Evolutionary conservation across 2,113 vertebrate genomes (phyloP).

Genomic region (Typhlomys cinereus): DNA sequence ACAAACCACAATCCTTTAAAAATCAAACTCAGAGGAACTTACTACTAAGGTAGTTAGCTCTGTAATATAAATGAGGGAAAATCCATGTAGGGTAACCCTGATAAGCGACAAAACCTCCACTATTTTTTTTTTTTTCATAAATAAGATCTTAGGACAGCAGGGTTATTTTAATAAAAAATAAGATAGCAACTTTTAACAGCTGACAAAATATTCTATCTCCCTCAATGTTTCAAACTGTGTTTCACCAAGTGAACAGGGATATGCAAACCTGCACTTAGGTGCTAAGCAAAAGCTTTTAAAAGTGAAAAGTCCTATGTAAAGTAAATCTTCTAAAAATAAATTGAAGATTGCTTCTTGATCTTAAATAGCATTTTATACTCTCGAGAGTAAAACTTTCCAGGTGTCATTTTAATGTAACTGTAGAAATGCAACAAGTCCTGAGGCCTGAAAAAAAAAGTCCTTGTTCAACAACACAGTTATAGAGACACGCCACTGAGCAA

Average conservation of each 20-base stretch:
- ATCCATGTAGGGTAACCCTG: neutral
- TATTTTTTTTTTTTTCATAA: conserved; percentile 23
- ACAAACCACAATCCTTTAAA: neutral
- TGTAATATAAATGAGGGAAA: neutral
- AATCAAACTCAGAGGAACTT: neutral
- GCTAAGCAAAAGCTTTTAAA: neutral
- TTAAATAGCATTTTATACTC: neutral
- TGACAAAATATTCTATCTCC: neutral
- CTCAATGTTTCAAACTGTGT: neutral
- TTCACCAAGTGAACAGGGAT: neutral
- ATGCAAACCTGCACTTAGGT: neutral
- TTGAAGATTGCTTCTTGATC: neutral
- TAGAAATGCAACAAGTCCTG: conserved; percentile 21
- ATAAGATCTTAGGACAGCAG: neutral
- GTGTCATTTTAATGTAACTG: conserved; percentile 1
- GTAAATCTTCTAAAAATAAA: conserved; percentile 18
- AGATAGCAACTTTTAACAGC: neutral
- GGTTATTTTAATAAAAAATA: conserved; percentile 28
- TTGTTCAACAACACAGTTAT: neutral
- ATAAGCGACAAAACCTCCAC: neutral
- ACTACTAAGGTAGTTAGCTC: neutral
- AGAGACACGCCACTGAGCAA: neutral
- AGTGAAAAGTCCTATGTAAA: conserved; percentile 33
- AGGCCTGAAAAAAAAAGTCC: neutral
- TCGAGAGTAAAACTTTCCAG: neutral